Conservation (phyloP, 2,888 invertebrate genomes). For the Drosophila yooni region DNA sequence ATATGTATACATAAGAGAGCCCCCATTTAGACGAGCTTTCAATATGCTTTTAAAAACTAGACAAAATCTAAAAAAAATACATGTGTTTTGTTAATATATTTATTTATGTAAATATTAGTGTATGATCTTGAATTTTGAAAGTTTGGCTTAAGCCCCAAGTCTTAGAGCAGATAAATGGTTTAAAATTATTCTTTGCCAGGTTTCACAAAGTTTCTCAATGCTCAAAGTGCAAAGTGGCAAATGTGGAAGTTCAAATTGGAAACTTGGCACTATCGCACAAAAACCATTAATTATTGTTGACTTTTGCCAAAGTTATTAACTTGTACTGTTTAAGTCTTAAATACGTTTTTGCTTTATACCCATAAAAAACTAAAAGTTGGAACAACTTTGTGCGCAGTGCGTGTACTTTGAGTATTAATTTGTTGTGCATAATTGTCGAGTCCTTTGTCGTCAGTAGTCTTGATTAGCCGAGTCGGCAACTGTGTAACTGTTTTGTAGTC, state of each 20-base stretch:
- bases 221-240: not conserved
- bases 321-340: not conserved
- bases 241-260: not conserved
- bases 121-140: not conserved
- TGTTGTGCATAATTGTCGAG: constrained; percentile 11
- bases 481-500: not conserved
- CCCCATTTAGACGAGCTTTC: not conserved
- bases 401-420: constrained; percentile 41
- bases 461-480: constrained; percentile 2
- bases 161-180: not conserved
- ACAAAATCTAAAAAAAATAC: not conserved
- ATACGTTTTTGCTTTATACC: not conserved
- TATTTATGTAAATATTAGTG: not conserved
- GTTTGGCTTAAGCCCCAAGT: not conserved
- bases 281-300: constrained; percentile 8
- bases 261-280: not conserved
- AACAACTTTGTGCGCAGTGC: constrained; percentile 47
- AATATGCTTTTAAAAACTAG: not conserved
- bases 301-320: not conserved
- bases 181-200: not conserved
- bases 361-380: constrained; percentile 13
- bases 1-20: not conserved
- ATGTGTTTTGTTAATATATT: not conserved
- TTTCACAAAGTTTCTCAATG: not conserved
- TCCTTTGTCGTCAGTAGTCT: constrained; percentile 30